Base-by-base conservation (phyloP, 2,888 invertebrate genomes). In the Agriopis marginaria region DNA sequence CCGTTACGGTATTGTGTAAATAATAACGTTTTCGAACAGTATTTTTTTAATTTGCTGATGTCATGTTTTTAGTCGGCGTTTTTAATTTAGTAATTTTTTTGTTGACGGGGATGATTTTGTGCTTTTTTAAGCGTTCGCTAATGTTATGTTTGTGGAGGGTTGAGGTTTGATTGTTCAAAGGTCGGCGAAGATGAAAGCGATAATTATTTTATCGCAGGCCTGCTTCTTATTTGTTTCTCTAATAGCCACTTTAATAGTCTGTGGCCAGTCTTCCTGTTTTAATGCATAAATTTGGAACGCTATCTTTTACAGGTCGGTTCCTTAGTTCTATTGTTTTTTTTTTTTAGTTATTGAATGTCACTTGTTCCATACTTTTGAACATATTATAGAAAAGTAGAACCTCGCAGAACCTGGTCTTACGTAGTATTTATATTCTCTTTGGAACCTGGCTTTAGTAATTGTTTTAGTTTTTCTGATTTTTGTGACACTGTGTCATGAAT, bases 181-280 rank as follows among this genome's bases (percentile, higher is more conserved):
- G 74, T 75, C 75, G 75, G 85, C 42, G 75, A 73, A 88, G 90
- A 90, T 93, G 88, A 91, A 93, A 89, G 91, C 88, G 91, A 90
- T 93, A 92, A 94, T 94, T 93, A 92, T 93, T 93, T 92, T 92
- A 93, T 92, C 88, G 89, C 85, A 80, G 79, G 83, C 86, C 87
- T 88, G 90, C 88, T 88, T 82, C 92, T 92, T 93, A 92, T 93
- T 94, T 93, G 94, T 93, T 94, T 93, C 89, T 92, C 88, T 93
- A 93, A 94, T 93, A 90, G 92, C 89, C 86, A 88, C 89, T 91
- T 89, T 92, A 91, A 91, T 92, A 88, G 87, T 85, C 82, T 81
- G 82, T 81, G 85, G 86, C 82, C 79, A 80, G 80, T 87, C 84
- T 79, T 86, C 85, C 83, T 86, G 86, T 81, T 82, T 85, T 84